Evolutionary conservation across 2,113 vertebrate genomes (phyloP).

Genomic region (Mastomys coucha): DNA sequence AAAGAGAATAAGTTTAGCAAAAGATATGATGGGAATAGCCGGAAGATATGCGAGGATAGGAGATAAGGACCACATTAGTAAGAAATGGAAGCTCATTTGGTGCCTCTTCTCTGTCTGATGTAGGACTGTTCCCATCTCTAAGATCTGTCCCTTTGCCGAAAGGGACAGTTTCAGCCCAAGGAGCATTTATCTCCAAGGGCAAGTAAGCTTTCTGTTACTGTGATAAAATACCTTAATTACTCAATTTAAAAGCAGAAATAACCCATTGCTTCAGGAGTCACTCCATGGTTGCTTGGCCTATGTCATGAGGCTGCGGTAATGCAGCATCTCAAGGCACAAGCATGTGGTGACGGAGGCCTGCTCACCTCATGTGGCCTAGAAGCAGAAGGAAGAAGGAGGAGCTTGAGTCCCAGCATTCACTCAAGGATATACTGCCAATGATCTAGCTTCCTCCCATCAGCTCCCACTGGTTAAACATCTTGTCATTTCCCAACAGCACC

Average conservation of each 20-base stretch:
- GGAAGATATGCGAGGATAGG: background rate
- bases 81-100: background rate
- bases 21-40: background rate
- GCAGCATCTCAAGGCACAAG: background rate
- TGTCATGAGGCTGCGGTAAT: background rate
- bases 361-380: background rate
- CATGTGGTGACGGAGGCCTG: too few species aligned
- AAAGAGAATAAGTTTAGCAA: background rate
- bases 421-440: background rate
- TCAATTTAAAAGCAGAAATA: background rate
- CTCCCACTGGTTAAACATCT: background rate
- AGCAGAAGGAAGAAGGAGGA: background rate
- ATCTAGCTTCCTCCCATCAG: background rate
- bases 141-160: background rate
- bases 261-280: background rate
- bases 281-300: background rate
- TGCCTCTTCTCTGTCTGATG: background rate
- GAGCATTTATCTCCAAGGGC: background rate
- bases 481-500: too few species aligned
- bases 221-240: background rate
- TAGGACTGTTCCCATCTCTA: background rate
- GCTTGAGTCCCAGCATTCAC: too few species aligned
- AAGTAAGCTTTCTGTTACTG: background rate
- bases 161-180: background rate
- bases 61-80: background rate